Conservation (phyloP, 2,888 invertebrate genomes). For the Xanthia togata region DNA sequence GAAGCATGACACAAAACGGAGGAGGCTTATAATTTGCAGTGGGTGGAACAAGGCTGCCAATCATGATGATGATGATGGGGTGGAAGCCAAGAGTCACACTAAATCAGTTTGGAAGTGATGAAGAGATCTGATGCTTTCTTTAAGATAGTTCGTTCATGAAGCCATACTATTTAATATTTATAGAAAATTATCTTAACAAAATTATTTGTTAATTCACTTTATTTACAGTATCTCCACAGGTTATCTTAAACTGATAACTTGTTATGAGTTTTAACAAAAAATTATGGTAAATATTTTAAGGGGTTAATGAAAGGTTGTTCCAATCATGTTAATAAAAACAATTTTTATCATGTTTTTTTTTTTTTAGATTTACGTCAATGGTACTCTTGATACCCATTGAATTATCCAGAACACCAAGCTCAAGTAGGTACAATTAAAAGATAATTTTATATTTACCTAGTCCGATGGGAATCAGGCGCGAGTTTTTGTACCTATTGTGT, state of each 20-base stretch:
- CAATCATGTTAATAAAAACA: constrained; percentile 16
- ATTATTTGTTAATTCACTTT: background rate
- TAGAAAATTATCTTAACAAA: no score
- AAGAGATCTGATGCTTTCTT: background rate
- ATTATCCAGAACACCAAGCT: background rate
- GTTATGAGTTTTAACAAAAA: background rate
- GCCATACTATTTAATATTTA: background rate
- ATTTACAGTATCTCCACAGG: constrained; percentile 20
- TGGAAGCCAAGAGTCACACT: background rate
- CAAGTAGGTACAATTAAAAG: background rate
- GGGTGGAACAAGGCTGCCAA: background rate
- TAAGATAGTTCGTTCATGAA: background rate
- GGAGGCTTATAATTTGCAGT: background rate
- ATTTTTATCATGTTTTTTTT: constrained; percentile 11
- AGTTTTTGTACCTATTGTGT: background rate
- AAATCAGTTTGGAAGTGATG: background rate
- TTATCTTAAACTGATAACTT: constrained; percentile 19
- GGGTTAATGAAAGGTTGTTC: constrained; percentile 7
- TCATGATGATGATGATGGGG: background rate
- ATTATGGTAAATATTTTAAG: constrained; percentile 23
- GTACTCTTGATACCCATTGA: constrained; percentile 25
- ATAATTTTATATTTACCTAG: background rate
- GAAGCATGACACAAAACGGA: background rate
- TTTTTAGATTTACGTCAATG: constrained; percentile 14
- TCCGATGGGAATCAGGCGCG: background rate